Conservation (phyloP, 1,140 invertebrate genomes). For the Bradynema listronoti region DNA sequence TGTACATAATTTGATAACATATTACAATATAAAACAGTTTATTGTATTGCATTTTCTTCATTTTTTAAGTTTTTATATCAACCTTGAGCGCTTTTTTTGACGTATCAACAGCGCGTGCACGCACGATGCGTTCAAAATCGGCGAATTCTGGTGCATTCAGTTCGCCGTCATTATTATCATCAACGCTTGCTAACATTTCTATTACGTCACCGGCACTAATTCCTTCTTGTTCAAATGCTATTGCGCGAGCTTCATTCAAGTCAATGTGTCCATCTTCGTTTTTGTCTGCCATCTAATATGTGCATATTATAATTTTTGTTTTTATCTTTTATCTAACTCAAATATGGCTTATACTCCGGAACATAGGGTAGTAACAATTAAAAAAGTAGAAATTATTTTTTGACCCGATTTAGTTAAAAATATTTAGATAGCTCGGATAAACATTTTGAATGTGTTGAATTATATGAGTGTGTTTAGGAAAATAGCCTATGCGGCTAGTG, state of each 20-base stretch:
- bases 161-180: conserved; percentile 39
- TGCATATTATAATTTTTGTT: too few species aligned
- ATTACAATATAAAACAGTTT: conserved; percentile 10
- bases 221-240: conserved; percentile 56
- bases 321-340: too few species aligned
- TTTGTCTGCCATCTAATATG: conserved; percentile 46
- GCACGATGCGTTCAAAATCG: conserved; percentile 54
- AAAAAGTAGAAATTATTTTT: too few species aligned
- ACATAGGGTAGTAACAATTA: too few species aligned
- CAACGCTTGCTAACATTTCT: conserved; percentile 42
- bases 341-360: too few species aligned
- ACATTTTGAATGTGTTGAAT: too few species aligned
- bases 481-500: too few species aligned
- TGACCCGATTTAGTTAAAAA: too few species aligned
- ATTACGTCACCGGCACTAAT: conserved; percentile 54
- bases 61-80: background rate
- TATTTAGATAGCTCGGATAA: too few species aligned
- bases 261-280: conserved; percentile 56
- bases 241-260: conserved; percentile 50
- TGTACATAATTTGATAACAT: too few species aligned
- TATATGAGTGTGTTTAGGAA: too few species aligned
- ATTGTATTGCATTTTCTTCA: conserved; percentile 12
- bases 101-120: conserved; percentile 54
- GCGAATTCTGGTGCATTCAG: conserved; percentile 56
- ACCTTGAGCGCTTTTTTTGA: conserved; percentile 56